Evolutionary conservation across 2,888 invertebrate genomes (phyloP).

Genomic region (Drosophila gaucha): DNA sequence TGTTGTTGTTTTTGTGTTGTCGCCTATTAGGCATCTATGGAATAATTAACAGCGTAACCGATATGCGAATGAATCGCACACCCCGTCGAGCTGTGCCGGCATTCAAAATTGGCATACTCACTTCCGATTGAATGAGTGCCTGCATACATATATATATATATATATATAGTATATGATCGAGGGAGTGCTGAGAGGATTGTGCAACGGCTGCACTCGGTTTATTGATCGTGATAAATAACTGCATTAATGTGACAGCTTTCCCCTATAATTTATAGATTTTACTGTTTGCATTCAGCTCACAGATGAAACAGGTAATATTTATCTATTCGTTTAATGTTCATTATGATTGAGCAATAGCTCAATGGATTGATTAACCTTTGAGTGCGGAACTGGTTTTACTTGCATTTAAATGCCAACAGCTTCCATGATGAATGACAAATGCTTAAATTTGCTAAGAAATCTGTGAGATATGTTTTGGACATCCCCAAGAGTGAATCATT

Average conservation of each 20-base stretch:
- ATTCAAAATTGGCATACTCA: constrained; percentile 59
- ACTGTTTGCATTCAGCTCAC: constrained; percentile 27
- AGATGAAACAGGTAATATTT: constrained; percentile 29
- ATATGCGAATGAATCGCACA: constrained; percentile 56
- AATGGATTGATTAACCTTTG: constrained; percentile 32
- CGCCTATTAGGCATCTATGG: constrained; percentile 66
- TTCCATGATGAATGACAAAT: constrained; percentile 5
- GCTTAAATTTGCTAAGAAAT: neutral
- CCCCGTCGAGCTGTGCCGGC: constrained; percentile 19
- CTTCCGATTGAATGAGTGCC: constrained; percentile 64
- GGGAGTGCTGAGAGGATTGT: constrained; percentile 51
- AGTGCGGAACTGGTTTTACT: constrained; percentile 26
- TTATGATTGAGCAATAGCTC: constrained; percentile 39
- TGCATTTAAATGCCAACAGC: constrained; percentile 10
- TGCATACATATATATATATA: too few relatives aligned
- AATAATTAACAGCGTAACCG: constrained; percentile 73
- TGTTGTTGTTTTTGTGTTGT: constrained; percentile 41
- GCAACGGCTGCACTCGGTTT: constrained; percentile 28
- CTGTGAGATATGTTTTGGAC: constrained; percentile 7
- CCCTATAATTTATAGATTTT: constrained; percentile 64
- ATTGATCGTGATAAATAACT: constrained; percentile 75
- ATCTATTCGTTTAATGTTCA: constrained; percentile 16
- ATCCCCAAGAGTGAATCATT: constrained; percentile 13
- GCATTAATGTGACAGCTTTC: constrained; percentile 74
- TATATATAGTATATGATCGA: constrained; percentile 7